Percentiles rank a stretch among this genome's conserved stretches.
phyloP scores from a whole-genome alignment of 2,113 vertebrate genomes.

The Paracanthobrama guichenoti region DNA sequence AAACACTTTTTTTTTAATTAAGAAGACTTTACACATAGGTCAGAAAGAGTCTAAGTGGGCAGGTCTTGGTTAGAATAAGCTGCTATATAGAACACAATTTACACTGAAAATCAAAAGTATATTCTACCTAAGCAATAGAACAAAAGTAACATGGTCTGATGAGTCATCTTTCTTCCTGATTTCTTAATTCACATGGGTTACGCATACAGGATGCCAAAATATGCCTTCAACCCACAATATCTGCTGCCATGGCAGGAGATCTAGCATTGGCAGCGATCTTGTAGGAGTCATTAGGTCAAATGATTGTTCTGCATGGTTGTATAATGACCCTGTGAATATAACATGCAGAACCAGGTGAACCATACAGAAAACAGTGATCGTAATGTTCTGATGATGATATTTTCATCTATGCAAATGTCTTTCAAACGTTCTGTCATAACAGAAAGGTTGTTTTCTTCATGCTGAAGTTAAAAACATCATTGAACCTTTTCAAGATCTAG shows the following conservation, averaged over 20 bases:
- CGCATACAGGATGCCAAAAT: background rate
- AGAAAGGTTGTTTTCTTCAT: background rate
- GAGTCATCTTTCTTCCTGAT: background rate
- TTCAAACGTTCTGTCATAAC: background rate
- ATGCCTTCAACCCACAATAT: slow-evolving; percentile 6
- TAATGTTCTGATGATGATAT: background rate
- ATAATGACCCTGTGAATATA: background rate
- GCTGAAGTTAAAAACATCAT: background rate
- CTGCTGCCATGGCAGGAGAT: background rate
- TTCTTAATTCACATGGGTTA: background rate
- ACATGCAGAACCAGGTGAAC: background rate
- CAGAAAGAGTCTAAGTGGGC: background rate
- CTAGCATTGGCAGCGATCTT: background rate
- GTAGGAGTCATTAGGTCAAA: background rate
- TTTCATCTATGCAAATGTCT: background rate
- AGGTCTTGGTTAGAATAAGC: background rate
- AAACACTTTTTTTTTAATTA: background rate
- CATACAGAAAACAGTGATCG: background rate
- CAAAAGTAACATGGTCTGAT: background rate
- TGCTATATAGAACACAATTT: background rate
- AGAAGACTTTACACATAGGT: background rate
- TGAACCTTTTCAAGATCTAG: background rate
- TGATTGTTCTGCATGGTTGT: background rate
- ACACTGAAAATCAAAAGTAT: background rate
- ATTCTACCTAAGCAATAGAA: background rate